Conservation (phyloP, 2,888 invertebrate species). For the Allophyes oxyacanthae region DNA sequence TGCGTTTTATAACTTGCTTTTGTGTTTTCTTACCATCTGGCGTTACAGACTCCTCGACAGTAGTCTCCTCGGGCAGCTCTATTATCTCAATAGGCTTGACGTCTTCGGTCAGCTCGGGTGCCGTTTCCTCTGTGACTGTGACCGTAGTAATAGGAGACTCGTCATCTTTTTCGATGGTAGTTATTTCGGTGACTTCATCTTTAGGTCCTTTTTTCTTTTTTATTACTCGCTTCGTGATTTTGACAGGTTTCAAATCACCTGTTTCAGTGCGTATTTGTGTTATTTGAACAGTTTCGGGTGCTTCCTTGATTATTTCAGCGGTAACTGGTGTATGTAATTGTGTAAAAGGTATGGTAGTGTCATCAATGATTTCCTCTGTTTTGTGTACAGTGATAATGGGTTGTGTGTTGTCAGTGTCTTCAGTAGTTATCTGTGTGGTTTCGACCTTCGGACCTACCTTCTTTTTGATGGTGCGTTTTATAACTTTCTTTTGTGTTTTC, state of each 20-base stretch:
- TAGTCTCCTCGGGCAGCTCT: not conserved
- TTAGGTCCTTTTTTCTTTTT: conserved; percentile 74
- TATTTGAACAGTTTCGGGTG: conserved; percentile 14
- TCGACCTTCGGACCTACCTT: conserved; percentile 70
- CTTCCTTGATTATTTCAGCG: conserved; percentile 3
- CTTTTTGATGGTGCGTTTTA: conserved; percentile 75
- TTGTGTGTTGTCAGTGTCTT: conserved; percentile 41
- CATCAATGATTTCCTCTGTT: conserved; percentile 44
- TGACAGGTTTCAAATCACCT: conserved; percentile 61
- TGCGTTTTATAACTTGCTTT: conserved; percentile 68
- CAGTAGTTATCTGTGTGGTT: conserved; percentile 49
- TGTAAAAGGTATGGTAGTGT: conserved; percentile 16
- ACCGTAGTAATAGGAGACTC: conserved; percentile 65
- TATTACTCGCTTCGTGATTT: conserved; percentile 71
- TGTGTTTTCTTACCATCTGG: conserved; percentile 65
- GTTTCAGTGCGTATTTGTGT: conserved; percentile 34
- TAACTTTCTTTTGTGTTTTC: conserved; percentile 60
- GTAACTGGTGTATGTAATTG: conserved; percentile 7
- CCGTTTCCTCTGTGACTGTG: conserved; percentile 60
- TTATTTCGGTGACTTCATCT: conserved; percentile 35
- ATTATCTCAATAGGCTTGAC: conserved; percentile 50
- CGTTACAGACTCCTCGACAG: conserved; percentile 49
- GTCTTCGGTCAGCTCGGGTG: conserved; percentile 38
- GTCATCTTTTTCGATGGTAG: conserved; percentile 67
- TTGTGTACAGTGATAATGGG: conserved; percentile 75